Evolutionary conservation across 53 echinoderm and acorn worm species (phyloP).

Genomic region (Temnopleurus reevesii): DNA sequence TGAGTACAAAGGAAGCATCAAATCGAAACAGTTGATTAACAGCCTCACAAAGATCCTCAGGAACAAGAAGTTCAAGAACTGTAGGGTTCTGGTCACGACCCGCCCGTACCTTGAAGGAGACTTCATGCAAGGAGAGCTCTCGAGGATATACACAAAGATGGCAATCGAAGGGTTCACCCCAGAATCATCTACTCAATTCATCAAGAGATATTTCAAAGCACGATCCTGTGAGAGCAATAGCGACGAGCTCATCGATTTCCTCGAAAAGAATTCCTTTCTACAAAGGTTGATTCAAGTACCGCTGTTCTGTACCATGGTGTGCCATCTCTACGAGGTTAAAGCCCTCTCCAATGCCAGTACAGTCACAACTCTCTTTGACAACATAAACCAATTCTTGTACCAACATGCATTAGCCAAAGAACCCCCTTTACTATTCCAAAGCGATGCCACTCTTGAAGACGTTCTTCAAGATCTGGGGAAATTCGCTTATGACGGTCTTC

Average conservation of each 20-base stretch:
- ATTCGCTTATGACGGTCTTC: conserved; percentile 27
- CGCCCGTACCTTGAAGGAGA: conserved; percentile 39
- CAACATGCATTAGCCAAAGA: conserved; percentile 42
- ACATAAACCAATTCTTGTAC: conserved; percentile 24
- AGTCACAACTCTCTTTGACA: conserved; percentile 13
- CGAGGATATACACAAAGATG: conserved; percentile 42
- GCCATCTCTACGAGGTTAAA: conserved; percentile 22
- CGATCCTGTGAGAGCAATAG: neutral
- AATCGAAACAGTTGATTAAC: neutral
- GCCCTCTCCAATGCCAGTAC: neutral
- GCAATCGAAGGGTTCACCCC: conserved; percentile 37
- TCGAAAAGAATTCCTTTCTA: neutral
- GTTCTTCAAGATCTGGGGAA: conserved; percentile 8
- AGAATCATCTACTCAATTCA: conserved; percentile 8
- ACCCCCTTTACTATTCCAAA: neutral
- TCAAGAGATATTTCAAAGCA: conserved; percentile 32
- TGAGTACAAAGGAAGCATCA: conserved; percentile 43
- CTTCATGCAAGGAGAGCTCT: conserved; percentile 23
- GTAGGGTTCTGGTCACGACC: conserved; percentile 40
- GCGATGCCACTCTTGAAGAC: neutral
- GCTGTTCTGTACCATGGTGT: conserved; percentile 44
- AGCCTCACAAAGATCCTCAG: conserved; percentile 21
- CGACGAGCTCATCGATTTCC: neutral
- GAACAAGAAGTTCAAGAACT: conserved; percentile 14
- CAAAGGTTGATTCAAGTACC: conserved; percentile 16